Evolutionary conservation across 2,113 vertebrate genomes (phyloP), one percentile per base, ranked within the genome.

Genomic region (Oncorhynchus keta): DNA sequence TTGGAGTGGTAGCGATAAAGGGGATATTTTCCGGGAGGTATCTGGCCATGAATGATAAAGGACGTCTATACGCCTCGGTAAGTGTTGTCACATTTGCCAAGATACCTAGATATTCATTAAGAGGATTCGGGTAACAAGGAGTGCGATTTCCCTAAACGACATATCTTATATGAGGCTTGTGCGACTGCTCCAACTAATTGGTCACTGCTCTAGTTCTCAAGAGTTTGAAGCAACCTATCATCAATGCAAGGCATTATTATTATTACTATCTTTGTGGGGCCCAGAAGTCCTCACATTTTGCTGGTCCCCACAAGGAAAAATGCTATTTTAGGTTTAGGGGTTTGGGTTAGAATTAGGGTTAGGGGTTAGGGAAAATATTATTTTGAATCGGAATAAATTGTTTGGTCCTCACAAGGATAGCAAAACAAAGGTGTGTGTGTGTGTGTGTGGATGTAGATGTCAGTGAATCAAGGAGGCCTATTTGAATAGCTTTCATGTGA

Each of bases 21-120:
- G 97, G 97, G 18, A 90, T 99, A 64, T 97, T 99, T 92, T 97
- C 97, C 0, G 95, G 93, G 74, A 94, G 95, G 86, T 99, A 97
- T 88, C 92, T 99, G 87, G 97, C 97, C 88, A 98, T 99, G 97
- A 97, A 98, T 88, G 94, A 94, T 87, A 96, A 95, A 86, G 97
- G 97, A 24, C 95, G 96, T 73, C 95, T 99, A 71, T 99, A 98
- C 3, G 97, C 96, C 26, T 97, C 97, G 85, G 97, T 99, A 91
- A 95, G 97, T 88, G 30, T 92, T 73, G 70, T 73, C 24, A 77
- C 69, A 57, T 57, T 51, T 75, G 75, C 67, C 72, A 77, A 73
- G 4, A 55, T 64, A 77, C 35, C 57, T 55, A 74, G 9, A 45
- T 45, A 45, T 45, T 48, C 64, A 61, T 78, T 70, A 28, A 24